A percentile compares a stretch with the other conserved stretches of the same genome.
Conservation (phyloP, 2,113 vertebrate genomes). For the Puffinus mauretanicus region DNA sequence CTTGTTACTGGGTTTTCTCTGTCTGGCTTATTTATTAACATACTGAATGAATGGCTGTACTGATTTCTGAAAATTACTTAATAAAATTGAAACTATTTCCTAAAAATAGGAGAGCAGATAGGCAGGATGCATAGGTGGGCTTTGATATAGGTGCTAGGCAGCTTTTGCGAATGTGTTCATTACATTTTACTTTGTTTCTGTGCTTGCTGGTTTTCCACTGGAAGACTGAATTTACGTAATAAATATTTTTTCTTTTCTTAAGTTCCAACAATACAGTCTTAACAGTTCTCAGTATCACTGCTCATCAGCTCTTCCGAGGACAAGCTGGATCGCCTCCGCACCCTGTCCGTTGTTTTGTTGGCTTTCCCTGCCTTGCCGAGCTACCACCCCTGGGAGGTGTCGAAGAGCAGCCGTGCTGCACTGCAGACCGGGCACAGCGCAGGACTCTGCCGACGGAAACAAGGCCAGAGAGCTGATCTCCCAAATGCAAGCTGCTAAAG, state of each 20-base stretch:
- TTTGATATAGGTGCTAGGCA: not conserved
- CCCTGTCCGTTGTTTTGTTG: fast-evolving
- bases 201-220: not conserved
- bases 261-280: not conserved
- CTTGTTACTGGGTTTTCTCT: not conserved
- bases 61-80: not conserved
- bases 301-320: not conserved
- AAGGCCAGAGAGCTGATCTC: fast-evolving
- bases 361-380: not conserved
- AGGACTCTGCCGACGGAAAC: not conserved
- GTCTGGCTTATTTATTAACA: not conserved
- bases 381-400: fast-evolving
- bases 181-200: not conserved
- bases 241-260: not conserved
- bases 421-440: fast-evolving
- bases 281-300: fast-evolving
- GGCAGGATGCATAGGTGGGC: not conserved
- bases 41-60: not conserved
- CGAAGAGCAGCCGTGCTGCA: fast-evolving
- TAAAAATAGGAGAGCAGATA: not conserved
- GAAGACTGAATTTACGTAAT: not conserved
- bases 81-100: not conserved
- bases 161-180: fast-evolving
- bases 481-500: not conserved
- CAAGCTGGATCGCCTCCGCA: not conserved